phyloP scores from a whole-genome alignment of 2,888 invertebrate genomes.

The Eretmocerus hayati region DNA sequence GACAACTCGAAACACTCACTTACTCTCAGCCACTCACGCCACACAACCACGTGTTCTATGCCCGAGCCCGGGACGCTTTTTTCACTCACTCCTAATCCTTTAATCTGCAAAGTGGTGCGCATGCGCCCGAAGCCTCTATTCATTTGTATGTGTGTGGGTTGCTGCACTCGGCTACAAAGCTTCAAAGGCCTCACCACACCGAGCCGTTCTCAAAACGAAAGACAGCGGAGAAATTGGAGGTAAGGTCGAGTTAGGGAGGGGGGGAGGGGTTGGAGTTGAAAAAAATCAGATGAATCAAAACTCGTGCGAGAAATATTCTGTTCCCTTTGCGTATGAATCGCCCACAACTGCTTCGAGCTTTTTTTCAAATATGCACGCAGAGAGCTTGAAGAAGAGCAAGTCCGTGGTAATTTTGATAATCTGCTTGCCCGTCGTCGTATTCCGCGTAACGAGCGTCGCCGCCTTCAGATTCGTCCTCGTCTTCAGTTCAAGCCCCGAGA shows the following conservation, averaged over 20 bases:
- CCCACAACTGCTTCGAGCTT: conserved; percentile 25
- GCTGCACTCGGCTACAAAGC: neutral
- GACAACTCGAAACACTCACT: conserved; percentile 8
- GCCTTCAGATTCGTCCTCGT: conserved; percentile 3
- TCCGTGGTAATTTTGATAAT: conserved; percentile 21
- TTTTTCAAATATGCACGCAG: conserved; percentile 12
- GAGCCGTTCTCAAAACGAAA: too few relatives aligned
- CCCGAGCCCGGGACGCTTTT: too few relatives aligned
- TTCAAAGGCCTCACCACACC: conserved; percentile 2
- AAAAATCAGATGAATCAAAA: conserved; percentile 28
- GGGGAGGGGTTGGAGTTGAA: conserved; percentile 8
- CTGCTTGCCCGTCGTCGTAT: conserved; percentile 11
- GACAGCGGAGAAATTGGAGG: neutral
- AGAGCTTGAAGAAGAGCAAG: conserved; percentile 5
- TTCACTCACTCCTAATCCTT: conserved; percentile 1
- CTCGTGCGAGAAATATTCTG: conserved; percentile 22
- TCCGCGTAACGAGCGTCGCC: conserved; percentile 15
- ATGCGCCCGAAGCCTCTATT: neutral
- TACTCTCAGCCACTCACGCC: neutral
- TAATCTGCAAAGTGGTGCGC: neutral
- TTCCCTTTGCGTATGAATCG: conserved; percentile 28
- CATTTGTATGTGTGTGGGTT: neutral
- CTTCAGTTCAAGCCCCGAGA: too few relatives aligned
- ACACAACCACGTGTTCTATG: too few relatives aligned
- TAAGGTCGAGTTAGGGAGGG: conserved; percentile 4